Conservation (phyloP, 2,113 vertebrate genomes). For the Cacatua alba region DNA sequence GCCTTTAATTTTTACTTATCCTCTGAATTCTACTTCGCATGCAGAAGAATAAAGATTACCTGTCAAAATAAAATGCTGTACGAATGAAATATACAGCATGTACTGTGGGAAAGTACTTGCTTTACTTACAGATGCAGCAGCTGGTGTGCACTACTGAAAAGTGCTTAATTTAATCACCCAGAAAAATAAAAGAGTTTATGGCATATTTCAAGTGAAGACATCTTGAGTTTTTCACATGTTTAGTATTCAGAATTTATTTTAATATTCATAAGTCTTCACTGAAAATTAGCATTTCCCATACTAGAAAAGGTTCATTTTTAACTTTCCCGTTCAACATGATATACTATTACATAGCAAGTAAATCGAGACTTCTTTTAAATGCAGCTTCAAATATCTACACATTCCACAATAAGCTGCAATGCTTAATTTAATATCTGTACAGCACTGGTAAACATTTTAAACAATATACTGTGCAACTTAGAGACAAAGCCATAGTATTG, state of each 20-base stretch:
- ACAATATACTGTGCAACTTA: conserved; percentile 49
- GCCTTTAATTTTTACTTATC: conserved; percentile 49
- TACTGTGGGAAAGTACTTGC: conserved; percentile 73
- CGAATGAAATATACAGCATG: conserved; percentile 71
- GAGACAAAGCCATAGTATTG: conserved; percentile 48
- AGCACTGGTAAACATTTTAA: conserved; percentile 65
- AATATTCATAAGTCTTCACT: conserved; percentile 42
- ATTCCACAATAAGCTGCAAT: conserved; percentile 71
- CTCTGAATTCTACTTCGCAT: conserved; percentile 57
- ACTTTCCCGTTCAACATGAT: conserved; percentile 36
- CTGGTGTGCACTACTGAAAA: conserved; percentile 68
- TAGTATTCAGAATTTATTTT: conserved; percentile 32
- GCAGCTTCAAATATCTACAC: conserved; percentile 68
- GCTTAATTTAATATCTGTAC: conserved; percentile 77
- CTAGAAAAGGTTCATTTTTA: conserved; percentile 46
- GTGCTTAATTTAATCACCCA: conserved; percentile 70
- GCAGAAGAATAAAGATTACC: conserved; percentile 70
- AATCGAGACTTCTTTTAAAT: conserved; percentile 66
- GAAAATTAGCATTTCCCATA: conserved; percentile 14
- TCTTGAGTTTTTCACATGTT: conserved; percentile 67
- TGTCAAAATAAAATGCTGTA: conserved; percentile 73
- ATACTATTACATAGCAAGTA: conserved; percentile 62
- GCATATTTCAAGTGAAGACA: conserved; percentile 62
- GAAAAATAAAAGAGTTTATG: conserved; percentile 67
- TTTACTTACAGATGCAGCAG: conserved; percentile 73